Base-by-base conservation (phyloP, 2,113 vertebrate genomes). In the Elaphurus davidianus region DNA sequence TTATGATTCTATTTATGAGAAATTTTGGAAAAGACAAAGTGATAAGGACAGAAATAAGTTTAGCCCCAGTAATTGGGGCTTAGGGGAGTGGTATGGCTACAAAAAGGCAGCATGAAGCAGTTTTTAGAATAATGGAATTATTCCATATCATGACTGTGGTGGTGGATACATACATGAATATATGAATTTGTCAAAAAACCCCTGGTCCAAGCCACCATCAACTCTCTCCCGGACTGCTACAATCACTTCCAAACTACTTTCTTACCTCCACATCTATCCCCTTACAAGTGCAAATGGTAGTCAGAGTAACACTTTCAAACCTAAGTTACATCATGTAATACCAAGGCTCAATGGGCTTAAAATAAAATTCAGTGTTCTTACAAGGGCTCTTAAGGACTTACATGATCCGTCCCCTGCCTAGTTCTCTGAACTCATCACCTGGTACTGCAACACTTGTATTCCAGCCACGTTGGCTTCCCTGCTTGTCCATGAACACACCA, bases 1-100 rank as follows among this genome's bases (percentile, higher is more conserved):
- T 81, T 94, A 57, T 55, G 11, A 45, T 85, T 92, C 4, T 40
- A 57, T 90, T 89, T 97, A 93, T 96, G 43, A 92, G 60, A 98
- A 95, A 93, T 91, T 94, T 45, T 83, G 55, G 33, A 43, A 91
- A 97, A 86, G 30, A 91, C 40, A 54, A 87, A 96, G 54, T 47
- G 84, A 67, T n/a, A 82, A 43, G 30, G n/a, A 92, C 54, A 92
- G 74, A 92, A 96, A 87, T 71, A 7, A 47, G 15, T 33, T 92
- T 62, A 74, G 30, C 45, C 16, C 83, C 60, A 87, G 43, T 57
- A 40, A 25, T 50, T 94, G 43, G 55, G 7, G 5, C 10, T 84
- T 96, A 9, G n/a, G 33, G 15, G 4, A 12, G 36, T 87, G 8
- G 6, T 40, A 7, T 93, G 52, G 50, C 74, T 43, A 71, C 33